Base-by-base conservation (phyloP, 2,888 invertebrate species). In the Spodoptera littoralis region DNA sequence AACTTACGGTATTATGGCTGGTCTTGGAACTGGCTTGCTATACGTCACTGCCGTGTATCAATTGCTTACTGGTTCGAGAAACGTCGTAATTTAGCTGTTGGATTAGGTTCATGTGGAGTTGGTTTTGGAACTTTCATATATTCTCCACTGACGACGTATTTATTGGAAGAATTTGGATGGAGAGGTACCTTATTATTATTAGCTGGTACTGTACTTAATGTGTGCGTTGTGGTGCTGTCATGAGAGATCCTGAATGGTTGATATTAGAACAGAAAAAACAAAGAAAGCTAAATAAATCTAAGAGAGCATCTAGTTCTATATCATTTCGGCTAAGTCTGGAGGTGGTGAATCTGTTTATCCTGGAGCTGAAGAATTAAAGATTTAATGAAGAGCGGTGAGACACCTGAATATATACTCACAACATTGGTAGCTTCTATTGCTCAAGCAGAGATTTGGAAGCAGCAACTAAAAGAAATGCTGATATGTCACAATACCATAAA, bases 61-160 rank as follows among this genome's bases (percentile, higher is more conserved):
- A 97, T 98, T 59, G 98, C 98, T 0, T 98, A 98, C 88, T 98
- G 98, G 97, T 98, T 98, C 89, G 98, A 98, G 80, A 97, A 97
- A 87, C 97, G 97, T 80, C 95, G 98, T 41, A 97, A 97, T 45
- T 95, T 98, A 77, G 98, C 98, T 11, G 98, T 98, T 4, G 98
- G 98, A 30, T 94, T 98, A 56, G 97, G 98, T 0, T 98, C 98
- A 0, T 98, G 98, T 80, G 98, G 98, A 52, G 98, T 98, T 1
- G 98, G 98, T 5, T 96, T 98, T 71, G 98, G 98, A 27, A 98
- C 98, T 0, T 98, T 98, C 83, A 93, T 98, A 12, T 98, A 98
- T 88, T 97, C 98, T 11, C 98, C 98, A 0, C 92, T 98, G 81
- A 98, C 98, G 0, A 96, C 96, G 51, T 97, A 95, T 88, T 95